Conservation (phyloP, 2,888 invertebrate species). For the Drosophila tripunctata region DNA sequence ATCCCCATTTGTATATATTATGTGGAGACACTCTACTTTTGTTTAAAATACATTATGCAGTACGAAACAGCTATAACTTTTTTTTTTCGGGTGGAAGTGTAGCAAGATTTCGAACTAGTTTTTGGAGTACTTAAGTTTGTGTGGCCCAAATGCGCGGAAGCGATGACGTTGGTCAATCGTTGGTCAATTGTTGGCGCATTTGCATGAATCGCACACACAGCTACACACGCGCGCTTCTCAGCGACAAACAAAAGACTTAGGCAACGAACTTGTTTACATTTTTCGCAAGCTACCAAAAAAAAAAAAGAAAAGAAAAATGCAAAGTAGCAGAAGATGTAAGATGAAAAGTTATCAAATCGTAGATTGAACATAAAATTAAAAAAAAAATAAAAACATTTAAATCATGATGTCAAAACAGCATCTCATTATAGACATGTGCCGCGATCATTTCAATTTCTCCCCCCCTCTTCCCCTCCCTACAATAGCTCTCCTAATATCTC, state of each 20-base stretch:
- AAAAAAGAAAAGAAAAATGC: conserved; percentile 18
- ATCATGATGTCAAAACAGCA: conserved; percentile 69
- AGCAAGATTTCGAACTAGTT: conserved; percentile 6
- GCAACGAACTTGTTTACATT: conserved; percentile 77
- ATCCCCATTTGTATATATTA: too few species aligned
- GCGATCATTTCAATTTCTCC: background rate
- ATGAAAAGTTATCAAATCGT: conserved; percentile 68
- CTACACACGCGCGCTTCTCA: conserved; percentile 20
- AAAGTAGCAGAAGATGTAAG: conserved; percentile 8
- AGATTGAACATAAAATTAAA: conserved; percentile 33
- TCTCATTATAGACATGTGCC: conserved; percentile 58
- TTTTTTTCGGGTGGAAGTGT: background rate
- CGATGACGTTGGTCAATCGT: conserved; percentile 35
- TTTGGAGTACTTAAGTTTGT: conserved; percentile 18
- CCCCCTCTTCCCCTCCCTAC: background rate
- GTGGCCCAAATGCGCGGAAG: conserved; percentile 50
- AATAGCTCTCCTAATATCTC: background rate
- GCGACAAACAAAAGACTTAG: conserved; percentile 71
- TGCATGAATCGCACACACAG: conserved; percentile 9
- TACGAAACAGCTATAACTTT: background rate
- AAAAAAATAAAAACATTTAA: conserved; percentile 23
- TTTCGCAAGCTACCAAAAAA: conserved; percentile 65
- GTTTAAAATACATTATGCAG: too few species aligned
- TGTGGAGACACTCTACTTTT: too few species aligned
- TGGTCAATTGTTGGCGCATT: conserved; percentile 60